Conservation (phyloP, 2,888 invertebrate genomes). For the Philonicus albiceps region DNA sequence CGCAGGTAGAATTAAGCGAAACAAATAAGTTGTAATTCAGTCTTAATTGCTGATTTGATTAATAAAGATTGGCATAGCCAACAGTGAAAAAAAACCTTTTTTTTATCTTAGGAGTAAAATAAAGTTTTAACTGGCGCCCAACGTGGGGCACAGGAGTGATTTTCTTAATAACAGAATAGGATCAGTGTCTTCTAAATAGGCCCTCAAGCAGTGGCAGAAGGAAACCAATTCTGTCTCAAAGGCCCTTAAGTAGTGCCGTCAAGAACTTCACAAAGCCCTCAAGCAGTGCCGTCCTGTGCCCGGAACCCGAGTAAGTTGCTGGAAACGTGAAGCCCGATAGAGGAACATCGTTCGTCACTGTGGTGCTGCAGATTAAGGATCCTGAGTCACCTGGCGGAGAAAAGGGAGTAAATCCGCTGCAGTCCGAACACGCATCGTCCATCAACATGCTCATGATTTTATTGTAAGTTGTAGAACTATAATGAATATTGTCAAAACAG, state of each 20-base stretch:
- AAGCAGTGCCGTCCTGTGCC: background rate
- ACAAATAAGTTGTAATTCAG: background rate
- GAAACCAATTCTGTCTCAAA: background rate
- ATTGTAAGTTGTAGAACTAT: background rate
- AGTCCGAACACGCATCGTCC: background rate
- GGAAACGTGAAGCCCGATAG: background rate
- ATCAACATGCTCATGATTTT: background rate
- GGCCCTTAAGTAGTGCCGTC: background rate
- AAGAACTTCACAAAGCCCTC: background rate
- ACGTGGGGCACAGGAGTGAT: background rate
- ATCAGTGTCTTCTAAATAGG: background rate
- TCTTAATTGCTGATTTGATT: background rate
- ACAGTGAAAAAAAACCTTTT: background rate
- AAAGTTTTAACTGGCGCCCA: conserved; percentile 7
- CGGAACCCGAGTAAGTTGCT: background rate
- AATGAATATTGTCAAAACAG: background rate
- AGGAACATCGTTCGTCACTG: background rate
- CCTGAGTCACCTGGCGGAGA: background rate
- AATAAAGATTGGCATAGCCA: background rate
- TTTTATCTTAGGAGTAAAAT: background rate
- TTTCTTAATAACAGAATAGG: no score
- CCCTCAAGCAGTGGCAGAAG: background rate
- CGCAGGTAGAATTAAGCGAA: background rate
- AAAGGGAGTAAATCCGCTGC: background rate
- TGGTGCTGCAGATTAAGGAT: background rate